Evolutionary conservation across 2,797 vertebrate species (phyloP).

Genomic region (Poecilia velifera): DNA sequence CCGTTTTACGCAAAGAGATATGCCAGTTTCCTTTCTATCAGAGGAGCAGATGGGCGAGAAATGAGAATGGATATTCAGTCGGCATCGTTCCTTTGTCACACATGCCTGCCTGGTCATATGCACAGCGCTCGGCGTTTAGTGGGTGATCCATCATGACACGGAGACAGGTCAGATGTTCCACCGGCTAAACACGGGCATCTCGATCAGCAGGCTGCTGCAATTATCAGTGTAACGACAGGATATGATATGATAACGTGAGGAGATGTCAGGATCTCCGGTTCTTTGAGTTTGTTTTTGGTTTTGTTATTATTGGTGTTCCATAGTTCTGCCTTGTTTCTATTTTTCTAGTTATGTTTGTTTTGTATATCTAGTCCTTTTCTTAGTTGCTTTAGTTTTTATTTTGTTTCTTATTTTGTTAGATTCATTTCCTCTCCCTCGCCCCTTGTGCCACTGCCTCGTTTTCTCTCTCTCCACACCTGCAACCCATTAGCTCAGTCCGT

Average conservation of each 20-base stretch:
- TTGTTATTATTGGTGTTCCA: no score
- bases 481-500: no score
- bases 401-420: no score
- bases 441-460: no score
- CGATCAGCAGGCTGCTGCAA: slow-evolving; percentile 52
- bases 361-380: no score
- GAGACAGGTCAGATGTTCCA: slow-evolving; percentile 76
- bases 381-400: no score
- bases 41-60: slow-evolving; percentile 76
- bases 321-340: no score
- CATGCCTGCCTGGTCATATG: slow-evolving; percentile 64
- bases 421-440: no score
- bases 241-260: slow-evolving; percentile 40
- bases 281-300: no score
- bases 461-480: no score
- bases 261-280: no score
- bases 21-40: slow-evolving; percentile 64
- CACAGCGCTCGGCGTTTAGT: slow-evolving; percentile 52
- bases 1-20: slow-evolving; percentile 62
- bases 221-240: slow-evolving; percentile 45
- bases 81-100: slow-evolving; percentile 73
- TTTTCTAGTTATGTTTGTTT: no score
- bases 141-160: slow-evolving; percentile 80
- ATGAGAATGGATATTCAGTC: slow-evolving; percentile 77
- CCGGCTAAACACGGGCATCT: slow-evolving; percentile 68